Evolutionary conservation across 2,113 vertebrate species (phyloP).

Genomic region (Pituophis catenifer): DNA sequence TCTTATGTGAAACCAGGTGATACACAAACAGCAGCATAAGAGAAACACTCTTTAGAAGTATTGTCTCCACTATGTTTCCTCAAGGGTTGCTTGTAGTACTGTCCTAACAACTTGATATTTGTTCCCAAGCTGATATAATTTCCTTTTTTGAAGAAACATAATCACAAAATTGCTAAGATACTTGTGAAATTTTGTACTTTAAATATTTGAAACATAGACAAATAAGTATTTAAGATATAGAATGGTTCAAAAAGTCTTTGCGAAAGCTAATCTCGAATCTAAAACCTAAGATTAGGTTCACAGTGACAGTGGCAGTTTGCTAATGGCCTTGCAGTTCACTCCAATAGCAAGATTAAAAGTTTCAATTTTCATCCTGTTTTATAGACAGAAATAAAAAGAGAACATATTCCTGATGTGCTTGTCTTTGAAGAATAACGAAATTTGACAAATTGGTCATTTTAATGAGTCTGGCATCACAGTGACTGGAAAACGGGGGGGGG

Average conservation of each 20-base stretch:
- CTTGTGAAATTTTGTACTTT: background rate
- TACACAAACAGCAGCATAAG: background rate
- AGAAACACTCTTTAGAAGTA: background rate
- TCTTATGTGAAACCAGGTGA: background rate
- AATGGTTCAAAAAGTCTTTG: slow-evolving; percentile 20
- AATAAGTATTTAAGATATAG: background rate
- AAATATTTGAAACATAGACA: background rate
- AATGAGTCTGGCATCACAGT: slow-evolving; percentile 29
- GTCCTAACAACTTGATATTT: slow-evolving; percentile 22
- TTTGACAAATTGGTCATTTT: slow-evolving; percentile 31
- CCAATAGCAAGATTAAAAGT: background rate
- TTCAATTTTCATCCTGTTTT: background rate
- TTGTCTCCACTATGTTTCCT: background rate
- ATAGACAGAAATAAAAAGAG: slow-evolving; percentile 3
- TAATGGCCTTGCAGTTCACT: background rate
- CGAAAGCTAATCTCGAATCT: slow-evolving; percentile 16
- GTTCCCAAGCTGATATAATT: slow-evolving; percentile 4
- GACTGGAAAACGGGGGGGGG: background rate
- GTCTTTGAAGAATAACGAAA: slow-evolving; percentile 29
- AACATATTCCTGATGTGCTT: background rate
- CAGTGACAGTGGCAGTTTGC: background rate
- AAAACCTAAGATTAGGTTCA: background rate
- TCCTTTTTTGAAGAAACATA: slow-evolving; percentile 4
- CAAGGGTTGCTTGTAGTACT: background rate
- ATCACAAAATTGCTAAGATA: background rate